phyloP scores from a whole-genome alignment of 2,888 invertebrate genomes.

The Chesias legatella region DNA sequence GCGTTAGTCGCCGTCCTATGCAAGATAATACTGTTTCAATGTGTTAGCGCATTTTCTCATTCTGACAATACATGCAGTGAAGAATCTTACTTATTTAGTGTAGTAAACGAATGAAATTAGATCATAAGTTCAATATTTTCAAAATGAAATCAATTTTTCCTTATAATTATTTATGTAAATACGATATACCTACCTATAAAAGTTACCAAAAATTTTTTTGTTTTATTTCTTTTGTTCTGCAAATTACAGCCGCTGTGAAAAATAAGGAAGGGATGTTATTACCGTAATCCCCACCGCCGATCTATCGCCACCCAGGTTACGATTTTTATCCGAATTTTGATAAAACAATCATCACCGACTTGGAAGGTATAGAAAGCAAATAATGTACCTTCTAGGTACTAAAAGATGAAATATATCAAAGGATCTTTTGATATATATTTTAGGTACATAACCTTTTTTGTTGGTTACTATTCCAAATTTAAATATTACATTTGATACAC shows the following conservation, averaged over 20 bases:
- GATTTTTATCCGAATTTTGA: no score
- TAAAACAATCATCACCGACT: no score
- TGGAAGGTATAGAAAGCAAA: no score
- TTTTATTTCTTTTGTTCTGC: constrained; percentile 18
- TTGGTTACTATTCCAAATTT: no score
- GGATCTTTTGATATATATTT: no score
- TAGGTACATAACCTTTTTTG: no score
- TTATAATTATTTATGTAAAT: constrained; percentile 68
- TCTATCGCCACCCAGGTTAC: no score
- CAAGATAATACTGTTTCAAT: constrained; percentile 39
- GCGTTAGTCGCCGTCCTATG: constrained; percentile 44
- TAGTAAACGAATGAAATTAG: constrained; percentile 63
- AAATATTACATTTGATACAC: no score
- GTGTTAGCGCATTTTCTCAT: constrained; percentile 43
- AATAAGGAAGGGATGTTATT: neutral
- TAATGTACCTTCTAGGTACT: no score
- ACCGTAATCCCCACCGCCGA: no score
- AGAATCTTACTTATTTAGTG: constrained; percentile 58
- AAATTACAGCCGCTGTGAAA: neutral
- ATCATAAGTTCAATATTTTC: constrained; percentile 43
- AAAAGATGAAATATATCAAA: no score
- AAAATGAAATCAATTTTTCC: constrained; percentile 41
- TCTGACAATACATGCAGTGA: constrained; percentile 55
- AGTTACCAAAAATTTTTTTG: constrained; percentile 40
- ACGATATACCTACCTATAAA: constrained; percentile 58